A percentile compares a stretch with the other conserved stretches of the same genome.
phyloP scores from a whole-genome alignment of 2,888 invertebrate species.

The Agrilus biguttatus region DNA sequence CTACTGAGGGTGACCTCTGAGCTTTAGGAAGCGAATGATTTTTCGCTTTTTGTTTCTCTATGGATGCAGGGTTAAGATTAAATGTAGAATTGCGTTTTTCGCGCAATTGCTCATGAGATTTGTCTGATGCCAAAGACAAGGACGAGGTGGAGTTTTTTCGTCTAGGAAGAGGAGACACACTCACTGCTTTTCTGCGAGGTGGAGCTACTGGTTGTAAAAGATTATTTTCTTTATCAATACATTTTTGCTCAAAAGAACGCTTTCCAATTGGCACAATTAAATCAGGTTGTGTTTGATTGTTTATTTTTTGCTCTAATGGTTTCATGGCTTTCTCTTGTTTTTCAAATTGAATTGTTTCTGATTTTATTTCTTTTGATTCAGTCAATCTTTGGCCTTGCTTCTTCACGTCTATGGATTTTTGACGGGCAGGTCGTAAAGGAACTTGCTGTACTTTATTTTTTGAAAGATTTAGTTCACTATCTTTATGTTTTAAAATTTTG shows the following conservation, averaged over 20 bases:
- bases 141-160: neutral
- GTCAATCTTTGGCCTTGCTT: neutral
- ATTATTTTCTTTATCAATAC: conserved; percentile 4
- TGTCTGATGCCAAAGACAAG: too few species aligned
- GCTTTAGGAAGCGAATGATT: too few species aligned
- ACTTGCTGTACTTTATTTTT: neutral
- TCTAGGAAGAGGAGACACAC: conserved; percentile 4
- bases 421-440: conserved; percentile 14
- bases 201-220: conserved; percentile 7
- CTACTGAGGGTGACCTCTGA: too few species aligned
- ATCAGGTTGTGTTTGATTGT: too few species aligned
- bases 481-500: too few species aligned
- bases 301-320: neutral
- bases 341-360: conserved; percentile 4
- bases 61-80: too few species aligned
- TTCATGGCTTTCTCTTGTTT: conserved; percentile 1
- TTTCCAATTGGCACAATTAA: neutral
- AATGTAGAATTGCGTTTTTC: too few species aligned
- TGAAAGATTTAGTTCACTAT: too few species aligned
- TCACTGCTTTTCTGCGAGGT: conserved; percentile 8
- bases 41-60: too few species aligned
- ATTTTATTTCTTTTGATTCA: conserved; percentile 1
- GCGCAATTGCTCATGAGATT: too few species aligned
- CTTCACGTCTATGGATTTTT: conserved; percentile 20
- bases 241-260: conserved; percentile 3